Percentiles rank a stretch among this genome's conserved stretches.
Evolutionary conservation across 2,797 vertebrate species (phyloP).

Genomic region (Gymnopithys bicolor): DNA sequence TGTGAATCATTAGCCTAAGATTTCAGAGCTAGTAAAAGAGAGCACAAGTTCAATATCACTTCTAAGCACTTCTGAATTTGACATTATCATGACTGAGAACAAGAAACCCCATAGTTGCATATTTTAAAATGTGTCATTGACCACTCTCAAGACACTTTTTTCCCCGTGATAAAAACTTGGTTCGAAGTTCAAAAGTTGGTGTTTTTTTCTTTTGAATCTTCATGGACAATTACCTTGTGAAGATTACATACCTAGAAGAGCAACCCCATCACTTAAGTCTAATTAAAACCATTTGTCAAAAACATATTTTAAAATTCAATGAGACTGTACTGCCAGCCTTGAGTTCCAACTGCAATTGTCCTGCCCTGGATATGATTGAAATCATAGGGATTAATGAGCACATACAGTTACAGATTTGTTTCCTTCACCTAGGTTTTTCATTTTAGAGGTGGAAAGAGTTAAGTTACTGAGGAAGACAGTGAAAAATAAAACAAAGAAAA

Average conservation of each 20-base stretch:
- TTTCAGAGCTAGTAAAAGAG: constrained; percentile 51
- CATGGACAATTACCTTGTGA: neutral
- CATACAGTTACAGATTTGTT: neutral
- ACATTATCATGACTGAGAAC: neutral
- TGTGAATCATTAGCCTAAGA: constrained; percentile 52
- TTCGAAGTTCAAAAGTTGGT: neutral
- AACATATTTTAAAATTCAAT: constrained; percentile 50
- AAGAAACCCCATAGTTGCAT: neutral
- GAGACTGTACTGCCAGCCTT: constrained; percentile 23
- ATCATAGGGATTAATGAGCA: constrained; percentile 38
- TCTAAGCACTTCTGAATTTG: neutral
- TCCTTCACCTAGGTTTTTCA: neutral
- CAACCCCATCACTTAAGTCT: constrained; percentile 12
- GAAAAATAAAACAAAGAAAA: constrained; percentile 14
- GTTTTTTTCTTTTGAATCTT: neutral
- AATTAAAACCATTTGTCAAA: constrained; percentile 60
- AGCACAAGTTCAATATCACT: neutral
- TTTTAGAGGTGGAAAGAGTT: constrained; percentile 18
- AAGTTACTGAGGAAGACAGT: neutral
- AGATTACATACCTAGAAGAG: constrained; percentile 25
- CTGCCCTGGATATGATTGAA: constrained; percentile 21
- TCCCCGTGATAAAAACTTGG: neutral
- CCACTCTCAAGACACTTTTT: neutral
- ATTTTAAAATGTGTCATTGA: neutral
- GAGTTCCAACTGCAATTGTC: constrained; percentile 52